Base-by-base conservation (phyloP, 2,113 vertebrate species). In the Acrocephalus arundinaceus region DNA sequence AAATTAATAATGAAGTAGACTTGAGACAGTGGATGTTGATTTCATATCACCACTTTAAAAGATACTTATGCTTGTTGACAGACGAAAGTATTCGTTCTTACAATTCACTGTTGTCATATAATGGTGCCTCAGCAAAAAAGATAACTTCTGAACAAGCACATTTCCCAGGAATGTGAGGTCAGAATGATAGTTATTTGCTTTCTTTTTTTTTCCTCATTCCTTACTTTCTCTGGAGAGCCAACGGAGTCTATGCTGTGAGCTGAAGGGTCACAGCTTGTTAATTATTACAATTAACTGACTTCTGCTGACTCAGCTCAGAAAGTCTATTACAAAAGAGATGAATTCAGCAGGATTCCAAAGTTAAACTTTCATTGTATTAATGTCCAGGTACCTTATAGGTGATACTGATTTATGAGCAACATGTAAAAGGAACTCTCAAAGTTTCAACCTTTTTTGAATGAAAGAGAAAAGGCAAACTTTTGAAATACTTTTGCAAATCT, bases 321-420 rank as follows among this genome's bases (percentile, higher is more conserved):
- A 74, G 37, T n/a, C 35, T 76, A 33, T 66, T 46, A 71, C 15
- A 83, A 94, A 94, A 90, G 8, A 58, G 54, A 71, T 46, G 2
- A 90, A 82, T 96, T 94, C 63, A 89, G 46, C 62, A 85, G 39
- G 23, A 79, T 89, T 93, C 39, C 16, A 65, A 90, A 93, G 58
- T 76, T 57, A 74, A 84, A 71, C 24, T 85, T 91, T 13, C 35
- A 61, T 65, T 67, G 3, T 67, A 58, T 66, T 85, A 71, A 17
- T 31, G 12, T 33, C 66, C 23, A 59, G 33, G 19, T 77, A 37
- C 11, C 14, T 80, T 72, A 35, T 11, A 63, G 33, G 5, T 43
- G 59, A 20, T 28, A 35, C 7, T 45, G 49, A 45, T 9, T 62
- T 77, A 25, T 1, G 1, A 79, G 7, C 10, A 90, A n/a, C 13